Evolutionary conservation across 1,140 invertebrate genomes (phyloP).

Genomic region (Eueides isabella): DNA sequence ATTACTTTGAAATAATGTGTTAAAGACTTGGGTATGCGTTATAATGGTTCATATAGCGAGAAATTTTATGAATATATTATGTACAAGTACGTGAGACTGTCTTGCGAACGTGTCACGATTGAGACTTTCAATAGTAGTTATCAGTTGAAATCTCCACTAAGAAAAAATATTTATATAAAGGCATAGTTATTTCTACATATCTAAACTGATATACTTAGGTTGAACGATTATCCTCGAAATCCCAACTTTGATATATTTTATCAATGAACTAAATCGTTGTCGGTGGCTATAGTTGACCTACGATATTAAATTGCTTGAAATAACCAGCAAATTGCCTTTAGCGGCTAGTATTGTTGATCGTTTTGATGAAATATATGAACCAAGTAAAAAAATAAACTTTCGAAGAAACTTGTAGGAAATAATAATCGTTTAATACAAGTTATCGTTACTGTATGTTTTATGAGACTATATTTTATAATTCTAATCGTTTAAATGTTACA

Average conservation of each 20-base stretch:
- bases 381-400: neutral
- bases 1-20: neutral
- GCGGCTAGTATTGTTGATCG: neutral
- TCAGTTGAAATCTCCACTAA: too few relatives aligned
- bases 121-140: too few relatives aligned
- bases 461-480: too few relatives aligned
- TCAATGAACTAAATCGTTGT: neutral
- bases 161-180: too few relatives aligned
- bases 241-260: neutral
- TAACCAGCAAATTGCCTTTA: neutral
- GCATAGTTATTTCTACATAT: too few relatives aligned
- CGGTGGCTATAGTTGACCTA: too few relatives aligned
- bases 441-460: too few relatives aligned
- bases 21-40: neutral
- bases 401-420: too few relatives aligned
- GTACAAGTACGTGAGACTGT: neutral
- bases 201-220: too few relatives aligned
- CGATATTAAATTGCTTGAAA: neutral
- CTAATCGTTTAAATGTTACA: too few relatives aligned
- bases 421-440: too few relatives aligned
- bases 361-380: neutral
- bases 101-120: too few relatives aligned
- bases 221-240: neutral
- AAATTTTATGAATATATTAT: slow-evolving; percentile 6
- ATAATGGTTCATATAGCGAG: neutral